Evolutionary conservation across 2,113 vertebrate species (phyloP), one percentile per base, ranked within the genome.

Genomic region (Syrmaticus mikado): DNA sequence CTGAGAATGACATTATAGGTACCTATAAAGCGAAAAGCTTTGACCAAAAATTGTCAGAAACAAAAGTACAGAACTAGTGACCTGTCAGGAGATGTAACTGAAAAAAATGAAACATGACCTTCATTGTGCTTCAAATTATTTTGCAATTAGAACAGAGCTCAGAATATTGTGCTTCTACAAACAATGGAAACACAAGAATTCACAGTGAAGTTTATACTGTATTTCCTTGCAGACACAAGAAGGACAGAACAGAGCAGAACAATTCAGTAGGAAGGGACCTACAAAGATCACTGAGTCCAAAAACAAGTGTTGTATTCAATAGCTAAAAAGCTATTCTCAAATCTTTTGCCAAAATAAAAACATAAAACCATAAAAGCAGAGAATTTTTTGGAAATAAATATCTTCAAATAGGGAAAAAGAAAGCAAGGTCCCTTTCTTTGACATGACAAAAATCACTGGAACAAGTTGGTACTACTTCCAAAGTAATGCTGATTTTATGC

Each of bases 1-100:
- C 78, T 60, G 45, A 71, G 45, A 83, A 43, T 81, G 89, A 94
- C 78, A 68, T 88, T 80, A 94, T n/a, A 21, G 58, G 41, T 65
- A 87, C 64, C 67, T 72, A 73, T n/a, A 66, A 71, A 46, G 27
- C 30, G 43, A 67, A 66, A 66, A 65, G 30, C 55, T 61, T 65
- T 40, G 24, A 64, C 40, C 83, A 82, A 41, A 67, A 83, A 84
- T 78, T 86, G 68, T 77, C 87, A 58, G 73, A 82, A 46, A 79
- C 71, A 48, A 22, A 22, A 50, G 45, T 50, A 32, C 30, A 52
- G 55, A 52, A 34, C 57, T 30, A 43, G 38, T 67, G 55, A 62
- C 65, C 61, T 46, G 72, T 45, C 53, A 36, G 43, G 8, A 43
- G 53, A 70, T 62, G 48, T 48, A 79, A 57, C 50, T 93, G 61